Base-by-base conservation (phyloP, 2,113 vertebrate genomes). In the Danionella cerebrum region DNA sequence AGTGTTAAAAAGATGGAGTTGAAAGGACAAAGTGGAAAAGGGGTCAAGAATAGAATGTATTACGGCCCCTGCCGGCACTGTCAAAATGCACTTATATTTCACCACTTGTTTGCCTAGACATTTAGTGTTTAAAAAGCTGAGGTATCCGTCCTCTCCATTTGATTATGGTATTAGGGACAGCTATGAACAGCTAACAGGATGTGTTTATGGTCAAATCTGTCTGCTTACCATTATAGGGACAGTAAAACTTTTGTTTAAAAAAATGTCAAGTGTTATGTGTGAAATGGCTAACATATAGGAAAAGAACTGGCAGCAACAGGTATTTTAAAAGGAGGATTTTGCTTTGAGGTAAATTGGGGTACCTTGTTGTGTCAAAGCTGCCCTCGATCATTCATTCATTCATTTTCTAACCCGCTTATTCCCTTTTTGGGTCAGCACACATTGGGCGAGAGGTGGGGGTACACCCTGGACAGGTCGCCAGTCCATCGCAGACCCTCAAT, bases 171-270 rank as follows among this genome's bases (percentile, higher is more conserved):
- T 84, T 81, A 84, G 76, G 75, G 84, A 81, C 86, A 84, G 82
- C 41, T 82, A 86, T 83, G 79, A 84, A 87, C 80, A 80, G 84
- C 83, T 84, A 85, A 85, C 84, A 85, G 83, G 86, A 83, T 84
- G 82, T 86, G 77, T 84, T 76, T 84, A 76, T 75, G 71, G 79
- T 74, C 68, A 79, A 82, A 81, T 81, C 75, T 80, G 78, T 85
- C 82, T 75, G 83, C 83, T 88, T 90, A 83, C 84, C 83, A 86
- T 85, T 84, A 84, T 85, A 86, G 82, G 76, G 80, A 75, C 75
- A 62, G 65, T 79, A 77, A 83, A 84, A 83, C 63, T n/a, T n/a
- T n/a, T n/a, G n/a, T n/a, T n/a, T n/a, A n/a, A n/a, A n/a, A n/a
- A 16, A 57, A 67, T 48, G 64, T 16, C 45, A 41, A 70, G 67